These are phyloP conservation scores for Siderastrea siderea DNA, from an alignment of 92 coral and sea anemone genomes.

Conservation along the genomic window DNA sequence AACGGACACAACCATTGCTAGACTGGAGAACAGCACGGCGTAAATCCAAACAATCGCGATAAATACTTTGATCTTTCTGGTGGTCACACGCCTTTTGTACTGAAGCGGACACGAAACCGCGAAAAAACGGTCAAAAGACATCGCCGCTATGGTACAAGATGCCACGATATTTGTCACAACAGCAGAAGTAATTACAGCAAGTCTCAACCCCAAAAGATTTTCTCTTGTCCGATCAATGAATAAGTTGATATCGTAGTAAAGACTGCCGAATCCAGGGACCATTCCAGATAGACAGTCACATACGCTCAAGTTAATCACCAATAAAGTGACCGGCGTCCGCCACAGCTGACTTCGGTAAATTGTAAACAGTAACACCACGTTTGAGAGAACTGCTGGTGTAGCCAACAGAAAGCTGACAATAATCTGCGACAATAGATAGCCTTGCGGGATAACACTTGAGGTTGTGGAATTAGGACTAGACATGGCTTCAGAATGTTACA, in stretches of 20 bases:
- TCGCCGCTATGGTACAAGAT: slow-evolving; percentile 14
- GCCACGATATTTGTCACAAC: slow-evolving; percentile 23
- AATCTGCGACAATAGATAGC: slow-evolving; percentile 9
- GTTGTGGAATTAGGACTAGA: not conserved
- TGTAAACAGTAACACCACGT: slow-evolving; percentile 15
- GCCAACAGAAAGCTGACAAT: slow-evolving; percentile 13
- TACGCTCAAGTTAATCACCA: slow-evolving; percentile 31
- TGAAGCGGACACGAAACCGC: slow-evolving; percentile 20
- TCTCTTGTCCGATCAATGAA: not conserved
- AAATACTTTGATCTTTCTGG: not conserved
- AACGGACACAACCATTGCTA: not conserved
- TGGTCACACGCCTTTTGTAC: not conserved
- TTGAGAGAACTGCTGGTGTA: slow-evolving; percentile 26
- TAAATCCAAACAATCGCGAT: slow-evolving; percentile 32
- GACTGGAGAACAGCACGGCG: not conserved
- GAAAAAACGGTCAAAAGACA: slow-evolving; percentile 14
- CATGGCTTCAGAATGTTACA: not conserved
- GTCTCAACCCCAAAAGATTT: not conserved
- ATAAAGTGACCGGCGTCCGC: not conserved
- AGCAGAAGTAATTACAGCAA: not conserved
- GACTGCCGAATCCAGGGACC: slow-evolving; percentile 18
- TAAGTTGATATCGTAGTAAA: slow-evolving; percentile 1
- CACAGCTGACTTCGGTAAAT: slow-evolving; percentile 10
- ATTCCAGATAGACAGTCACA: slow-evolving; percentile 20
- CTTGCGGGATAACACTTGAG: not conserved